Conservation (phyloP, 2,888 invertebrate genomes). For the Abscondita cerata region DNA sequence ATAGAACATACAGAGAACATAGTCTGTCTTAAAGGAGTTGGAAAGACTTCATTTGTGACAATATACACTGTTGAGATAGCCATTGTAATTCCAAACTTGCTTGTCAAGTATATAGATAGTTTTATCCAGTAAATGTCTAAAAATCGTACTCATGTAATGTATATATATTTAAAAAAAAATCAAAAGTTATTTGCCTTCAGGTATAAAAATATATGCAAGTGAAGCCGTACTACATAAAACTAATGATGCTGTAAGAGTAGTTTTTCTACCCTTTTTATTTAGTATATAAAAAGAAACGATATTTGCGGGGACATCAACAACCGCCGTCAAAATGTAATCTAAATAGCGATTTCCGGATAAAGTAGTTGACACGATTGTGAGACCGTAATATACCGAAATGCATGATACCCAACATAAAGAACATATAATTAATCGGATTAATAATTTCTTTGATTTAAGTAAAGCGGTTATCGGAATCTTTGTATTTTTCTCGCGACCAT, state of each 20-base stretch:
- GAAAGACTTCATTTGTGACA: constrained; percentile 73
- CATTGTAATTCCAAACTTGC: constrained; percentile 70
- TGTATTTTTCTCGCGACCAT: too few relatives aligned
- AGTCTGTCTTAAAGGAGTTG: constrained; percentile 68
- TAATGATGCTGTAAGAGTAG: constrained; percentile 68
- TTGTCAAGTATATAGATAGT: constrained; percentile 64
- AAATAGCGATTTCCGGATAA: constrained; percentile 77
- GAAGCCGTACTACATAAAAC: constrained; percentile 67
- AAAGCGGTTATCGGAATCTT: constrained; percentile 57
- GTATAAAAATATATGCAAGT: constrained; percentile 56
- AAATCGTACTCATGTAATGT: too few relatives aligned
- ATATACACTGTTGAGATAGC: constrained; percentile 72
- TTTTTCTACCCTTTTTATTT: constrained; percentile 69
- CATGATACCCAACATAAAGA: constrained; percentile 82
- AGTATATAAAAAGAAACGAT: constrained; percentile 66
- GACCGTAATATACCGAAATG: constrained; percentile 80
- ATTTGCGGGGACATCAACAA: constrained; percentile 78
- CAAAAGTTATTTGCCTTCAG: constrained; percentile 47
- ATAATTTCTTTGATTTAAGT: constrained; percentile 61
- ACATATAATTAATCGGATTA: constrained; percentile 66
- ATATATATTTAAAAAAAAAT: constrained; percentile 60
- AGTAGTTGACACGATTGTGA: constrained; percentile 77
- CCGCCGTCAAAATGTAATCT: constrained; percentile 73
- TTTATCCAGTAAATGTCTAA: constrained; percentile 62
- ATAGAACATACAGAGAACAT: constrained; percentile 71